These are phyloP conservation scores for Omphaloscelis lunosa DNA, from an alignment of 2,888 invertebrate genomes.

Conservation along the genomic window DNA sequence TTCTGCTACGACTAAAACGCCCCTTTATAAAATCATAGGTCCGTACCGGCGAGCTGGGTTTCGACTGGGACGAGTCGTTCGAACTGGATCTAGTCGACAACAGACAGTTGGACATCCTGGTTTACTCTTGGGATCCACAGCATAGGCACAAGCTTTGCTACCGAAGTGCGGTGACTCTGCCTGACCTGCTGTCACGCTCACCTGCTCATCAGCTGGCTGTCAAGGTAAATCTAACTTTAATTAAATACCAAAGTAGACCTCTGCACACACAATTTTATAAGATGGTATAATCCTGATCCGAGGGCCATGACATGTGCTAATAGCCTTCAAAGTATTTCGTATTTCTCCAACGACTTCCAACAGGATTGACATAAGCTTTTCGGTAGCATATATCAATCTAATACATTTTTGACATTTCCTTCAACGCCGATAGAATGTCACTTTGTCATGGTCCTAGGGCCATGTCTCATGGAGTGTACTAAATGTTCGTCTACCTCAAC, in stretches of 20 bases:
- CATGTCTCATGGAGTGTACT: neutral
- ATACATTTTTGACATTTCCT: neutral
- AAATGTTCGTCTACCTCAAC: neutral
- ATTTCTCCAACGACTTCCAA: neutral
- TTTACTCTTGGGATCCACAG: conserved; percentile 99
- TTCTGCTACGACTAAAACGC: neutral
- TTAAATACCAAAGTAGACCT: neutral
- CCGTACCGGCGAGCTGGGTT: conserved; percentile 98
- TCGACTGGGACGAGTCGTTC: conserved; percentile 99
- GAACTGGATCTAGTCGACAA: conserved; percentile 99
- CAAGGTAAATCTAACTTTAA: conserved; percentile 91
- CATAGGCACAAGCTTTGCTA: conserved; percentile 99
- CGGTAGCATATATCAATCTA: neutral
- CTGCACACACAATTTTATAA: neutral
- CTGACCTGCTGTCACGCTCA: conserved; percentile 95
- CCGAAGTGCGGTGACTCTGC: conserved; percentile 96
- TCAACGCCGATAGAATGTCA: too few relatives aligned
- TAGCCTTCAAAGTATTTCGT: too few relatives aligned
- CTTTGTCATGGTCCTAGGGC: neutral
- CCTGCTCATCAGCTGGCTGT: conserved; percentile 97
- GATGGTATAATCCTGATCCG: neutral
- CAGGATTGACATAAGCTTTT: neutral
- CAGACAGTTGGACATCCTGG: conserved; percentile 97
- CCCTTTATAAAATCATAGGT: conserved; percentile 84
- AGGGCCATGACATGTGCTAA: neutral